phyloP scores from a whole-genome alignment of 2,113 vertebrate genomes.

The Heterocephalus glaber region DNA sequence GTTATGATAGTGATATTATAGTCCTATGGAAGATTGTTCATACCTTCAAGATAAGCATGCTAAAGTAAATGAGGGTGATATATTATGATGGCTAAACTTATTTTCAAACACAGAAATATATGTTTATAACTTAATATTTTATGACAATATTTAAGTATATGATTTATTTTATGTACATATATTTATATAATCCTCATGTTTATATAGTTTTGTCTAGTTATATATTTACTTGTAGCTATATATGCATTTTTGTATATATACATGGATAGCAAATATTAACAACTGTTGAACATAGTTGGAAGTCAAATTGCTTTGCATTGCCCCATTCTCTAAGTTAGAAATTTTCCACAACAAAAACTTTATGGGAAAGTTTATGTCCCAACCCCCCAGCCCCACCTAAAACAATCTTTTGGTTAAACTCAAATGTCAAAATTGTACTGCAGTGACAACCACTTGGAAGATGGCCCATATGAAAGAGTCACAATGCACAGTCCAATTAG shows the following conservation, averaged over 20 bases:
- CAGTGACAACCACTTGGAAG: not conserved
- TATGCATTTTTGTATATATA: not conserved
- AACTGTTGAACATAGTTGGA: not conserved
- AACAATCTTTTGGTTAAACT: not conserved
- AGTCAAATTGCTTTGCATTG: not conserved
- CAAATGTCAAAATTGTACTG: not conserved
- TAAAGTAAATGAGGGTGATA: not conserved
- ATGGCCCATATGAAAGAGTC: not conserved
- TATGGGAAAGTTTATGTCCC: not conserved
- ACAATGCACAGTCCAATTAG: not conserved
- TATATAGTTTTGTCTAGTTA: not conserved
- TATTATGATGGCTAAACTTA: not conserved
- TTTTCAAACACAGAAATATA: conserved; percentile 5
- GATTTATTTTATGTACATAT: not conserved
- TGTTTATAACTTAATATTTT: conserved; percentile 9
- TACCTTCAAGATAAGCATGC: not conserved
- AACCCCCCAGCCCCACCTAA: too few relatives aligned
- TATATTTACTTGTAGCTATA: not conserved
- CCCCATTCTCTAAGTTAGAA: not conserved
- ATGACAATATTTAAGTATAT: not conserved
- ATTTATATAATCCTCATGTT: not conserved
- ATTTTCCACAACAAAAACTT: not conserved
- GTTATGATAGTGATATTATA: not conserved
- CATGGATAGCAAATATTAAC: not conserved
- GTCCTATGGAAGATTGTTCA: not conserved